Evolutionary conservation across 2,888 invertebrate genomes (phyloP).

Genomic region (Azorinus chamasolen): DNA sequence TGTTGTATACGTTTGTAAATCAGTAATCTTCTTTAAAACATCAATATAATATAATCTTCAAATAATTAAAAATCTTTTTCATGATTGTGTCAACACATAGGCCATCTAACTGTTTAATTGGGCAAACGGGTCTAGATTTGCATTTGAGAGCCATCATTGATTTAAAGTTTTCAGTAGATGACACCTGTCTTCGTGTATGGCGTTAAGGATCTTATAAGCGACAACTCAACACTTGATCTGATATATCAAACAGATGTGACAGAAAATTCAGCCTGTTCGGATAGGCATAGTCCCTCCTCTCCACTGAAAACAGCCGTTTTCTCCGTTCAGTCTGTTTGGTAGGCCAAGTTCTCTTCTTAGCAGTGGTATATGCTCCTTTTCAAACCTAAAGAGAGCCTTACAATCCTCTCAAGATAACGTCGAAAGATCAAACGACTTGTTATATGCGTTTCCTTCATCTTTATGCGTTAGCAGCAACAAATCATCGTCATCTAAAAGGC

Average conservation of each 20-base stretch:
- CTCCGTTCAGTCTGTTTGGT: neutral
- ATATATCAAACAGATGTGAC: neutral
- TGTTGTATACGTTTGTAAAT: too few species aligned
- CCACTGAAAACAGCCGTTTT: neutral
- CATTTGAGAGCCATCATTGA: neutral
- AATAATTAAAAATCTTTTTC: too few species aligned
- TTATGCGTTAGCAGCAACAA: neutral
- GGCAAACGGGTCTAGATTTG: neutral
- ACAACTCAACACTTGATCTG: conserved; percentile 1
- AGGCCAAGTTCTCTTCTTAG: neutral
- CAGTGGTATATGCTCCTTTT: neutral
- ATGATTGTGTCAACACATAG: too few species aligned
- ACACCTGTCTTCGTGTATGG: neutral
- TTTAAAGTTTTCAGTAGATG: conserved; percentile 4
- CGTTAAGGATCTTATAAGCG: neutral
- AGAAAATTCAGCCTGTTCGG: neutral
- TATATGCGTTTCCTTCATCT: neutral
- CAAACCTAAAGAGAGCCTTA: conserved; percentile 1
- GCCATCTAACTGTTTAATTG: too few species aligned
- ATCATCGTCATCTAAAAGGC: neutral
- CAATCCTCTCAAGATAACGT: neutral
- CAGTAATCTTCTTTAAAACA: too few species aligned
- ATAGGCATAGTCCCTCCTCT: conserved; percentile 5
- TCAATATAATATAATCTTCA: too few species aligned
- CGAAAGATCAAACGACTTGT: neutral